Percentiles rank a stretch among this genome's conserved stretches.
These are phyloP conservation scores for Phthorimaea operculella DNA, from an alignment of 1,140 invertebrate genomes.

Conservation along the genomic window DNA sequence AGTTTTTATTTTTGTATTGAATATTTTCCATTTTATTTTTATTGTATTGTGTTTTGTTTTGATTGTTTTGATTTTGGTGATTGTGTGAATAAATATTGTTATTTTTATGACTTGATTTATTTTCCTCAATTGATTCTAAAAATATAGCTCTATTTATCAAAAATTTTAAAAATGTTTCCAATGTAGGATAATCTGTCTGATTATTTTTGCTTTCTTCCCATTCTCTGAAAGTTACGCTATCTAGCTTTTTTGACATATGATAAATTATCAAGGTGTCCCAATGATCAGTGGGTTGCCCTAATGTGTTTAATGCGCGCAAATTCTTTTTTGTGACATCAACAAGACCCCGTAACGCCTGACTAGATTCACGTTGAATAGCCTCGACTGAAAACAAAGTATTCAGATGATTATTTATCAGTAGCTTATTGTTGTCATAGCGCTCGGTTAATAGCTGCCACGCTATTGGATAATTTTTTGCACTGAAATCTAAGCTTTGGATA, in stretches of 20 bases:
- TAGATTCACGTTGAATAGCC: not conserved
- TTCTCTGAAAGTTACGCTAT: slow-evolving; percentile 11
- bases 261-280: slow-evolving; percentile 18
- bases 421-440: not conserved
- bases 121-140: slow-evolving; percentile 14
- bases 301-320: slow-evolving; percentile 16
- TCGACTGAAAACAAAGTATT: not conserved
- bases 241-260: slow-evolving; percentile 15
- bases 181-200: slow-evolving; percentile 9
- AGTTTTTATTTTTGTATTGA: too few species aligned
- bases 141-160: slow-evolving; percentile 19
- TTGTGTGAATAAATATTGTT: too few species aligned
- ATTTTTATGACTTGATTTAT: too few species aligned
- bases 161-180: slow-evolving; percentile 22
- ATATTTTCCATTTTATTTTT: too few species aligned
- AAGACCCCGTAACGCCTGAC: not conserved
- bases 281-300: slow-evolving; percentile 11
- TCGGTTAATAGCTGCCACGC: not conserved
- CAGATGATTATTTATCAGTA: not conserved
- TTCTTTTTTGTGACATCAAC: slow-evolving; percentile 18
- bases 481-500: too few species aligned
- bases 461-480: not conserved
- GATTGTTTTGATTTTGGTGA: too few species aligned
- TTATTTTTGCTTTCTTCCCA: slow-evolving; percentile 21
- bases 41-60: too few species aligned